Evolutionary conservation across 2,888 invertebrate species (phyloP).

Genomic region (Invenusta paracnida): DNA sequence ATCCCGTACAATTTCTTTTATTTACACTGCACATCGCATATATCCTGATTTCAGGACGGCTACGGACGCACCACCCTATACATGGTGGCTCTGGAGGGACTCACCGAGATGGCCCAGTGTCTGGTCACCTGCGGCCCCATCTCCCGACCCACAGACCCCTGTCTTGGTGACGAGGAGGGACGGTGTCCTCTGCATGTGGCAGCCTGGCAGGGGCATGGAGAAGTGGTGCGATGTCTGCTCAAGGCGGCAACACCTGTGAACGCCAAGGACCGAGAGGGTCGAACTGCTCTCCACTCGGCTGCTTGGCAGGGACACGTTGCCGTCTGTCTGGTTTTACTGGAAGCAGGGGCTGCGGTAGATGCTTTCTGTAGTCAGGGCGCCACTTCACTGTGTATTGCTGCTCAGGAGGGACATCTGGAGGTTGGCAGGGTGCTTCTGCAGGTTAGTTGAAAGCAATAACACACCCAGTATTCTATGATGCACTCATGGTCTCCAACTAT

Average conservation of each 20-base stretch:
- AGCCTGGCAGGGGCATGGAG: slow-evolving; percentile 80
- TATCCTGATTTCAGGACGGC: too few species aligned
- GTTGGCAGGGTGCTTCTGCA: slow-evolving; percentile 62
- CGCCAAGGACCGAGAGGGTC: slow-evolving; percentile 59
- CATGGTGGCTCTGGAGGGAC: slow-evolving; percentile 69
- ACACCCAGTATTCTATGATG: slow-evolving; percentile 61
- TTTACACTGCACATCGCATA: too few species aligned
- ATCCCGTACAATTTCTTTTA: too few species aligned
- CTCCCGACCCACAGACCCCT: background rate
- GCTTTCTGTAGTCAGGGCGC: slow-evolving; percentile 92
- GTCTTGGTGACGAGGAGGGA: slow-evolving; percentile 36
- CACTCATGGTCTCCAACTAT: too few species aligned
- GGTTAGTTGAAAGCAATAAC: slow-evolving; percentile 59
- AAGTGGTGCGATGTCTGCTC: slow-evolving; percentile 80
- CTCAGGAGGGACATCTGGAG: slow-evolving; percentile 88
- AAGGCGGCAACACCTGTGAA: slow-evolving; percentile 78
- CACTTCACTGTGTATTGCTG: slow-evolving; percentile 84
- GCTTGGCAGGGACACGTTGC: slow-evolving; percentile 88
- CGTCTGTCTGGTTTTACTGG: slow-evolving; percentile 73
- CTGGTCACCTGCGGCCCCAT: slow-evolving; percentile 14
- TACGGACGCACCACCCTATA: slow-evolving; percentile 86
- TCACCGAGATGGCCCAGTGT: slow-evolving; percentile 49
- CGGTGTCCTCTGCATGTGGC: slow-evolving; percentile 41
- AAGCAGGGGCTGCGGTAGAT: slow-evolving; percentile 76
- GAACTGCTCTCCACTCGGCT: slow-evolving; percentile 86